phyloP scores from a whole-genome alignment of 2,113 vertebrate genomes.

The Colius striatus region DNA sequence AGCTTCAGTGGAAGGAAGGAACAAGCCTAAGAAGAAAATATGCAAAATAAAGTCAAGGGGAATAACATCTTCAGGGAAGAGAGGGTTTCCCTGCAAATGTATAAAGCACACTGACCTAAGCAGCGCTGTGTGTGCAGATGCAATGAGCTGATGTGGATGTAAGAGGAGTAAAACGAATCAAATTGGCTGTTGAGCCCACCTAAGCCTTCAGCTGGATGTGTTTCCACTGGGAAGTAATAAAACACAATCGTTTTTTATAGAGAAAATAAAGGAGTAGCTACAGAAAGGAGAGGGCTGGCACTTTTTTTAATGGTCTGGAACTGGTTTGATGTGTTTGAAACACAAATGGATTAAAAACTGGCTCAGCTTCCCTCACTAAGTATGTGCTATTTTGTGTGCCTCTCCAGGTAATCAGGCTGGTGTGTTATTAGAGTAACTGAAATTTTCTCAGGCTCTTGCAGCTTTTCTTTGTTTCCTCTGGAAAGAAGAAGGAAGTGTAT shows the following conservation, averaged over 20 bases:
- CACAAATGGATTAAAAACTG: not conserved
- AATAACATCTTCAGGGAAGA: not conserved
- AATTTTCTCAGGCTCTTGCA: not conserved
- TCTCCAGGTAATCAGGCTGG: not conserved
- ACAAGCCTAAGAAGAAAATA: not conserved
- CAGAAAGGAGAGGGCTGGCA: not conserved
- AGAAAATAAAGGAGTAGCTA: not conserved
- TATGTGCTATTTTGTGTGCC: not conserved
- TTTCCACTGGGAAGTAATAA: not conserved
- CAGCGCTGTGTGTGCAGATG: not conserved
- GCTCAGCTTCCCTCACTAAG: not conserved
- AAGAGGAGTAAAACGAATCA: not conserved
- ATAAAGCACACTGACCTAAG: not conserved
- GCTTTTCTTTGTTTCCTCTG: constrained; percentile 38
- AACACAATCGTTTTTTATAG: not conserved
- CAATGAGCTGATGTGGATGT: not conserved
- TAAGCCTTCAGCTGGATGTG: not conserved
- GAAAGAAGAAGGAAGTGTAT: not conserved
- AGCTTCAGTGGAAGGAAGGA: not conserved
- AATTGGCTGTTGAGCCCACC: not conserved
- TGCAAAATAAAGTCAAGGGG: not conserved
- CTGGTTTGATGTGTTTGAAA: not conserved
- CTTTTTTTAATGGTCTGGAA: not conserved
- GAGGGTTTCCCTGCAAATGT: not conserved
- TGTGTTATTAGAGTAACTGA: constrained; percentile 10